Evolutionary conservation across 2,113 vertebrate species (phyloP).

Genomic region (Rhinolophus sinicus): DNA sequence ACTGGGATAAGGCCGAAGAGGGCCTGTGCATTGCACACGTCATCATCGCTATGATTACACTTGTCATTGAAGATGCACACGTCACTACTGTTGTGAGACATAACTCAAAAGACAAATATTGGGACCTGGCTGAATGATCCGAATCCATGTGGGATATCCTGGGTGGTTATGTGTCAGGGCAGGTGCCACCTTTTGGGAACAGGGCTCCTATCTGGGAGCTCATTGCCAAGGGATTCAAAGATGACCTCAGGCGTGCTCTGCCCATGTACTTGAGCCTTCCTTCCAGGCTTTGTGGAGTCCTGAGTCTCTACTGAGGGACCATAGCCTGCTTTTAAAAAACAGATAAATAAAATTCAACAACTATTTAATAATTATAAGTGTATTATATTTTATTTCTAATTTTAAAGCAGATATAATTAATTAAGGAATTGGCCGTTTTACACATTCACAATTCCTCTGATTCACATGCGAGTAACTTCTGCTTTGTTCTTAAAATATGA

Average conservation of each 20-base stretch:
- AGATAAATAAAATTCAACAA: neutral
- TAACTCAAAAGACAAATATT: neutral
- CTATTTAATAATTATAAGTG: neutral
- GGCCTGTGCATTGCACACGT: neutral
- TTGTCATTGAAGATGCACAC: neutral
- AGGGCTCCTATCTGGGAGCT: neutral
- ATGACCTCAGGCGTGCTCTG: no score
- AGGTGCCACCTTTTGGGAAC: neutral
- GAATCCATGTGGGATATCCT: neutral
- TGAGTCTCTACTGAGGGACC: neutral
- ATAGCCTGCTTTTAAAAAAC: neutral
- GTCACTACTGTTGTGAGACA: neutral
- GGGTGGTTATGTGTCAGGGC: no score
- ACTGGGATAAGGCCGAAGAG: neutral
- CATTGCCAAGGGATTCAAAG: rapidly evolving
- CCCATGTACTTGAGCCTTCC: neutral
- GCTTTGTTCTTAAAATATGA: conserved; percentile 7
- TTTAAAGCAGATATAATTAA: neutral
- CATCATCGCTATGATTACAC: rapidly evolving
- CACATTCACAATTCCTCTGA: neutral
- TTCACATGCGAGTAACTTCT: neutral
- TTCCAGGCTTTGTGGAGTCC: neutral
- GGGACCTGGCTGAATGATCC: no score
- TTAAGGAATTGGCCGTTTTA: neutral
- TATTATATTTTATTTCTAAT: conserved; percentile 28